These are phyloP conservation scores for Catostomus latipinnis DNA, from an alignment of 2,797 vertebrate species.

Conservation along the genomic window DNA sequence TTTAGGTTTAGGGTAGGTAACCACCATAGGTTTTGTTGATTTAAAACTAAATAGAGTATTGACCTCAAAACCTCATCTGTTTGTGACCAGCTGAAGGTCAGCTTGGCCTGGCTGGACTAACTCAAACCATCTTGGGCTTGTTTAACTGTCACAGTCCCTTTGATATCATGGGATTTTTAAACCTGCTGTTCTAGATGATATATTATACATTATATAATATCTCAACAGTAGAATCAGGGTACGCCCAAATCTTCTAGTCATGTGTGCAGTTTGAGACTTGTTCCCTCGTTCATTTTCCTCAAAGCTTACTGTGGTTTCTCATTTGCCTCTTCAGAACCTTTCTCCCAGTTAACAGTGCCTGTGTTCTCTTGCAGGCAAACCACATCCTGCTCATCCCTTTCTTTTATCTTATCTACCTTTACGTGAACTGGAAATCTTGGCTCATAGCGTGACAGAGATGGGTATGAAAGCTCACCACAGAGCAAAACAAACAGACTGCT, in stretches of 20 bases:
- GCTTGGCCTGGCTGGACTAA: too few relatives aligned
- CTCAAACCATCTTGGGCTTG: too few relatives aligned
- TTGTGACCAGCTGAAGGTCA: too few relatives aligned
- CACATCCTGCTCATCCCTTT: slow-evolving; percentile 38
- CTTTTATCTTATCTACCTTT: slow-evolving; percentile 47
- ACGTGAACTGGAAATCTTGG: slow-evolving; percentile 22
- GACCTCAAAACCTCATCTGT: too few relatives aligned
- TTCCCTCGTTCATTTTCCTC: neutral
- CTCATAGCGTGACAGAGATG: neutral
- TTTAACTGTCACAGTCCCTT: too few relatives aligned
- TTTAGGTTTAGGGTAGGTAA: too few relatives aligned
- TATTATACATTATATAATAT: neutral
- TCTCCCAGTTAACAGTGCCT: slow-evolving; percentile 26
- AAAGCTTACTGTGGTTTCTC: neutral
- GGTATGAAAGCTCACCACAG: neutral
- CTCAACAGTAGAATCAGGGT: slow-evolving; percentile 2
- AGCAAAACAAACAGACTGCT: slow-evolving; percentile 8
- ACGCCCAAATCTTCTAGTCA: neutral
- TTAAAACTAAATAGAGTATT: too few relatives aligned
- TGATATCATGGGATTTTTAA: too few relatives aligned
- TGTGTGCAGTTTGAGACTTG: neutral
- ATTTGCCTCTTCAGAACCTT: slow-evolving; percentile 30
- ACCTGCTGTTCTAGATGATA: neutral
- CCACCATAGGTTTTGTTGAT: too few relatives aligned
- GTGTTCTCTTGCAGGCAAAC: slow-evolving; percentile 24